Conservation (phyloP, 2,888 invertebrate genomes). For the Drosophila parthenogenetica region DNA sequence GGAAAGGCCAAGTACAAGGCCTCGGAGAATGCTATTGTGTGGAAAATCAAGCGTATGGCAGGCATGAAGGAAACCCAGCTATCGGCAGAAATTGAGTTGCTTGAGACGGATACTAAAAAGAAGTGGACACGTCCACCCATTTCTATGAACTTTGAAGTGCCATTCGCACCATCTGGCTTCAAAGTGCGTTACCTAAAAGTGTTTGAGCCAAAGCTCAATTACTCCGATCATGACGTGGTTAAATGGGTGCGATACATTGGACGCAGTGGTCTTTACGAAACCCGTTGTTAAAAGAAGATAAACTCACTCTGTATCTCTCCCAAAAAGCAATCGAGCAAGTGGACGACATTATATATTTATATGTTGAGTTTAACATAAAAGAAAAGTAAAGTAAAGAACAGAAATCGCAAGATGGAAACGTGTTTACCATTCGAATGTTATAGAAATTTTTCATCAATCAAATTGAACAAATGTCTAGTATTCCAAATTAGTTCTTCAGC, state of each 20-base stretch:
- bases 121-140: constrained; percentile 99
- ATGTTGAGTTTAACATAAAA: constrained; percentile 53
- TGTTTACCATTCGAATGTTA: constrained; percentile 38
- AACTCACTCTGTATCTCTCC: not conserved
- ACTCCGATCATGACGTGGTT: constrained; percentile 99
- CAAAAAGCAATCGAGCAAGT: constrained; percentile 53
- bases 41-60: constrained; percentile 97
- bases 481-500: constrained; percentile 71
- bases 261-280: constrained; percentile 99
- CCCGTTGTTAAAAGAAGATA: constrained; percentile 91
- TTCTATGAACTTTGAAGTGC: constrained; percentile 99
- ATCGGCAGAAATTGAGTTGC: constrained; percentile 99
- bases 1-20: constrained; percentile 99
- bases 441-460: constrained; percentile 71
- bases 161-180: constrained; percentile 99
- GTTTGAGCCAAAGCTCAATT: constrained; percentile 99
- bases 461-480: constrained; percentile 73
- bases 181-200: constrained; percentile 99
- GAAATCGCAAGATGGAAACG: constrained; percentile 26
- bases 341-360: constrained; percentile 35
- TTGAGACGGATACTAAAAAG: constrained; percentile 99
- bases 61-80: constrained; percentile 99
- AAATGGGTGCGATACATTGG: constrained; percentile 99
- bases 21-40: constrained; percentile 99
- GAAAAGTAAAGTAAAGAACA: constrained; percentile 19